Conservation (phyloP, 2,797 vertebrate species). For the Etheostoma nigrum region DNA sequence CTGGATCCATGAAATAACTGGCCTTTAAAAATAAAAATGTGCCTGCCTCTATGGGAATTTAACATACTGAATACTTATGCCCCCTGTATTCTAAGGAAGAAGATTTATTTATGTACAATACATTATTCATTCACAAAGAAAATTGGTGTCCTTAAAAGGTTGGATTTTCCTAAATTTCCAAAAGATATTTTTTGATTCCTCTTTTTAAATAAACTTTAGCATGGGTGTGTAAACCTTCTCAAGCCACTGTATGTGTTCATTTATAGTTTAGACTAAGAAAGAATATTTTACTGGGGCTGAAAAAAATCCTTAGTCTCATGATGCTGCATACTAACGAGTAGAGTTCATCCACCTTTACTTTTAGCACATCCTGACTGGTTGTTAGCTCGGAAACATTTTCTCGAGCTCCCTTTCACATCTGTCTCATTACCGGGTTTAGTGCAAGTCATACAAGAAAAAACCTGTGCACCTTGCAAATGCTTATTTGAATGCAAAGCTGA, state of each 20-base stretch:
- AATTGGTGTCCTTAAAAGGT: too few species aligned
- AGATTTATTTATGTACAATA: too few species aligned
- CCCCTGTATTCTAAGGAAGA: too few species aligned
- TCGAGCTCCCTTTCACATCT: constrained; percentile 29
- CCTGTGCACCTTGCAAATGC: constrained; percentile 33
- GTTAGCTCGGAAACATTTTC: constrained; percentile 30
- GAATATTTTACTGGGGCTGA: background rate
- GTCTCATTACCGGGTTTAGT: constrained; percentile 54
- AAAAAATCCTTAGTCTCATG: background rate
- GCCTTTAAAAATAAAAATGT: too few species aligned
- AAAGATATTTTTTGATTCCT: too few species aligned
- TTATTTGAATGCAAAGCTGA: constrained; percentile 49
- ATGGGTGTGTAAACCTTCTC: too few species aligned
- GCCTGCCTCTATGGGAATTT: too few species aligned
- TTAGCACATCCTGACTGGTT: constrained; percentile 25
- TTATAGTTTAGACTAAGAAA: background rate
- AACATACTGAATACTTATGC: too few species aligned
- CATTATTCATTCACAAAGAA: too few species aligned
- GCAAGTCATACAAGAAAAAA: constrained; percentile 30
- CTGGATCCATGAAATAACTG: too few species aligned
- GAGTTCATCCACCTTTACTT: constrained; percentile 41
- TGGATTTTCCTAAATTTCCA: too few species aligned
- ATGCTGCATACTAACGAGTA: constrained; percentile 45
- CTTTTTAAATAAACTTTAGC: background rate
- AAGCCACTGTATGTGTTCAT: background rate